These are phyloP conservation scores for Acanthosepion pharaonis DNA, from an alignment of 2,888 invertebrate genomes.

Conservation along the genomic window DNA sequence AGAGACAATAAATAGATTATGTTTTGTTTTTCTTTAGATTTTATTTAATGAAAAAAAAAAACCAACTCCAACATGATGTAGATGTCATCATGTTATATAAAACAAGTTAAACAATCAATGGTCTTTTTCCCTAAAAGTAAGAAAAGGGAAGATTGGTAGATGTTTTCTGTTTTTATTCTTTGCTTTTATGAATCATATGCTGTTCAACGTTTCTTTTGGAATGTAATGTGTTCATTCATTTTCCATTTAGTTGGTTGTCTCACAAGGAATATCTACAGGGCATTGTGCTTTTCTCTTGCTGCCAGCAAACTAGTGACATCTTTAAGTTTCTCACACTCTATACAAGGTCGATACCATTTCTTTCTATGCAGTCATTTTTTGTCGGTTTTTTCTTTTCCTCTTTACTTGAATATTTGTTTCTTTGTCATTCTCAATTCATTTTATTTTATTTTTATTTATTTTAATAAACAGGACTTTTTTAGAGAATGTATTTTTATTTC, in stretches of 20 bases:
- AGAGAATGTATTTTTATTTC: no score
- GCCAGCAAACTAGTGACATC: not conserved
- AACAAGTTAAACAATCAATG: no score
- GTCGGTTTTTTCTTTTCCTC: not conserved
- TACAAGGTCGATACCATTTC: not conserved
- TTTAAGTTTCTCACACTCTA: not conserved
- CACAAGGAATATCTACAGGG: constrained; percentile 2
- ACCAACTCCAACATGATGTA: no score
- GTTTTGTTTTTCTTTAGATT: no score
- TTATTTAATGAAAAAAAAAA: no score
- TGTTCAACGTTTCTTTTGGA: not conserved
- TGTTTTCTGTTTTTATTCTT: not conserved
- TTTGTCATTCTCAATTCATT: not conserved
- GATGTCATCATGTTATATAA: no score
- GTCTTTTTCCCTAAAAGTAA: not conserved
- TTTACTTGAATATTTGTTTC: not conserved
- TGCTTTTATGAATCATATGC: not conserved
- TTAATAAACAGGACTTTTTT: not conserved
- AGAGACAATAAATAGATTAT: not conserved
- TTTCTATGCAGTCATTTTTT: not conserved
- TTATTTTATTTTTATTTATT: not conserved
- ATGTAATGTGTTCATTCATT: not conserved
- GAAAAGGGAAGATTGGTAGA: not conserved
- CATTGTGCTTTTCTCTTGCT: constrained; percentile 3
- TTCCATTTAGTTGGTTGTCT: not conserved